phyloP scores from a whole-genome alignment of 2,113 vertebrate genomes.

The Sorex fumeus region DNA sequence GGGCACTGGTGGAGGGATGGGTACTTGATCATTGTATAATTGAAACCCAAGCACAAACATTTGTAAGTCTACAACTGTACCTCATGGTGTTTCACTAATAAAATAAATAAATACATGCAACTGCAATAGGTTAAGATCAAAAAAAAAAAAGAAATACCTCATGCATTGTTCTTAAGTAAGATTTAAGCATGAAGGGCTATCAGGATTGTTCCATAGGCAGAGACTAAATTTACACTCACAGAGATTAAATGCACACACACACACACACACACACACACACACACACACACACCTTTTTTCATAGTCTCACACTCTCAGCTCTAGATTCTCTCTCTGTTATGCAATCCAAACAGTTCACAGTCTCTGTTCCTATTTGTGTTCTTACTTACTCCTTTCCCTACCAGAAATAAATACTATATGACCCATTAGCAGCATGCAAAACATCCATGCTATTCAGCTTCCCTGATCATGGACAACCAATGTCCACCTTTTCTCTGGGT shows the following conservation, averaged over 20 bases:
- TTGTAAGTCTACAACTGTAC: no score
- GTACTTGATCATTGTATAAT: no score
- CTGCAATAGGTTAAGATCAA: no score
- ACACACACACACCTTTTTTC: background rate
- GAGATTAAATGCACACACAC: no score
- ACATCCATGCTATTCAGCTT: background rate
- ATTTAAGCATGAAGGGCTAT: constrained; percentile 11
- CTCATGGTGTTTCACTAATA: no score
- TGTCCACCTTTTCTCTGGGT: background rate
- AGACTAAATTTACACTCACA: background rate
- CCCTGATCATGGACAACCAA: background rate
- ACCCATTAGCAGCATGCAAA: background rate
- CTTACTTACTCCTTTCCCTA: background rate
- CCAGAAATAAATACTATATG: background rate
- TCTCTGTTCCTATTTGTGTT: background rate
- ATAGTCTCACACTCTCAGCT: background rate
- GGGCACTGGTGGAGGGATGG: no score
- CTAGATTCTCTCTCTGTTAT: background rate
- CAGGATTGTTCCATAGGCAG: constrained; percentile 10
- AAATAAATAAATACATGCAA: no score
- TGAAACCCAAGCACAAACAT: no score
- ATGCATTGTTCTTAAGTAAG: background rate
- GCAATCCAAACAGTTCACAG: background rate
- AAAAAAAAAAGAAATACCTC: no score
- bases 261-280: no score